These are phyloP conservation scores for Dexiosoma caninum DNA, from an alignment of 2,888 invertebrate species.

Conservation along the genomic window DNA sequence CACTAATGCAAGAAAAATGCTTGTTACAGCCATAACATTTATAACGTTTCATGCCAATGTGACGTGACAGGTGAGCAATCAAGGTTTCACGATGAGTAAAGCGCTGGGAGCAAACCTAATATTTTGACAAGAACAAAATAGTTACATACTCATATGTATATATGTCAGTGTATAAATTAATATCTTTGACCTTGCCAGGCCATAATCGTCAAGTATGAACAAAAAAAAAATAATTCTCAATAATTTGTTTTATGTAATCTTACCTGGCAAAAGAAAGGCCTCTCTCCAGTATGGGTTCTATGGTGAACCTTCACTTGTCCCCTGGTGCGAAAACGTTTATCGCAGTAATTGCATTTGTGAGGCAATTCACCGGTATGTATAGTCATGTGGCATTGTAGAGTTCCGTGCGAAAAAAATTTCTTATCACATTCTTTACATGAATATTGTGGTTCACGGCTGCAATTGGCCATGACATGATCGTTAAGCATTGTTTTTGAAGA, in stretches of 20 bases:
- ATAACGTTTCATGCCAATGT: constrained; percentile 76
- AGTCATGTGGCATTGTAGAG: constrained; percentile 71
- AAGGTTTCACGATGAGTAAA: constrained; percentile 76
- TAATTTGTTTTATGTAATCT: neutral
- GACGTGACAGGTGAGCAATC: constrained; percentile 75
- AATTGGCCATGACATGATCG: constrained; percentile 66
- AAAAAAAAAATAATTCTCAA: neutral
- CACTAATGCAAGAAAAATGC: constrained; percentile 74
- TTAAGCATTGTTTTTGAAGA: constrained; percentile 63
- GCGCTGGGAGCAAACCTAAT: constrained; percentile 71
- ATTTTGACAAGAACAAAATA: neutral
- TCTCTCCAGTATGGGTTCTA: constrained; percentile 74
- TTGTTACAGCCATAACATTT: constrained; percentile 75
- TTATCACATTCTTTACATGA: constrained; percentile 70
- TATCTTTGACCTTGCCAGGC: no score
- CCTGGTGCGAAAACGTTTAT: constrained; percentile 74
- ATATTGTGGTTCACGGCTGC: constrained; percentile 65
- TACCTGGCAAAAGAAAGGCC: constrained; percentile 75
- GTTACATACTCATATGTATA: no score
- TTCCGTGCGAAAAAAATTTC: constrained; percentile 71
- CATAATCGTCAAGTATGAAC: no score
- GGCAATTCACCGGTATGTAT: constrained; percentile 75
- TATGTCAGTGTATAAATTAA: no score
- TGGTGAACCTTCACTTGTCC: constrained; percentile 75
- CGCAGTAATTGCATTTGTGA: constrained; percentile 72